Base-by-base conservation (phyloP, 37 sponge, comb jelly and placozoan genomes). In the Tethya wilhelma region DNA sequence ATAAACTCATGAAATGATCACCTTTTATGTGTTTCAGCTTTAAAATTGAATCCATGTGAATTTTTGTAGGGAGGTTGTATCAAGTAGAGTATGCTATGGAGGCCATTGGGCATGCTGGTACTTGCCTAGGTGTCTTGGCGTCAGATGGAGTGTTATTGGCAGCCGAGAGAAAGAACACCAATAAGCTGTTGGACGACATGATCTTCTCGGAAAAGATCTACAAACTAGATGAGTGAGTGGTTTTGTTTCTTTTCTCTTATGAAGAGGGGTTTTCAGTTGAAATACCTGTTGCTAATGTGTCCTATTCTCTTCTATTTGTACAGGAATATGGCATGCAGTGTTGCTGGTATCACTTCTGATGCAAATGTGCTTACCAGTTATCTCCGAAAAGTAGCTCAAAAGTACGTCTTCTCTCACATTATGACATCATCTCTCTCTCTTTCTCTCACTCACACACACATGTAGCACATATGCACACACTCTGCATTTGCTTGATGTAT, bases 41-140 rank as follows among this genome's bases (percentile, higher is more conserved):
- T 6, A n/a, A 19, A 4, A 30, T 29, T 4, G 29, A 30, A 9
- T 34, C 36, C 25, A 11, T 9, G 4, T n/a, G 38, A 23, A 4
- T 41, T 7, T 28, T 23, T 17, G 73, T 89, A 80, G 99, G 97
- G 22, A 83, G 99, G 9, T 89, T 98, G 44, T 98, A 96, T 67
- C 99, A 98, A 75, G 96, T 98, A 28, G 99, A 98, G 83, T 98
- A 98, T 83, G 99, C 99, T 33, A 98, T 98, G 95, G 96, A 98
- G 74, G 99, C 97, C 38, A 91, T 98, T 34, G 90, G 83, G 53
- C 93, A 94, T 82, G 99, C 97, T 28, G 99, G 96, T 28, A 96
- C 94, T 0, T 98, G 99, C 72, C 80, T 98, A 44, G 99, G 99
- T 0, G 87, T 98, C 29, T 82, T 98, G 45, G 96, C 96, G n/a